Evolutionary conservation across 2,113 vertebrate genomes (phyloP).

Genomic region (Bufo bufo): DNA sequence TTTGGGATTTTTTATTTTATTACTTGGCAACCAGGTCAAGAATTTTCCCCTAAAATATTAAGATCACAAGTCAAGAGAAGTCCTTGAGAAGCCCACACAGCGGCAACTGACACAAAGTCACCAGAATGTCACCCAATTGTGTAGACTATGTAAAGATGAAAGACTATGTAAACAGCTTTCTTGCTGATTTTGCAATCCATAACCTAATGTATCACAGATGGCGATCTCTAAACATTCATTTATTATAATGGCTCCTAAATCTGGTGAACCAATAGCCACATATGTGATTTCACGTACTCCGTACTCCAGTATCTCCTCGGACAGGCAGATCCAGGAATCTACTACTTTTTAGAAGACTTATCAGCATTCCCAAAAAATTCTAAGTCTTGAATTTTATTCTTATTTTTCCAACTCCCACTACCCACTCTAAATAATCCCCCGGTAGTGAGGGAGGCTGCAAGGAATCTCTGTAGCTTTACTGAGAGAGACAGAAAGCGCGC

Average conservation of each 20-base stretch:
- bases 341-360: background rate
- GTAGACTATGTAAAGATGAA: too few relatives aligned
- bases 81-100: too few relatives aligned
- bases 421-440: background rate
- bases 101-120: too few relatives aligned
- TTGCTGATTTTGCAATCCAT: too few relatives aligned
- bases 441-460: slow-evolving; percentile 19
- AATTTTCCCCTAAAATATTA: too few relatives aligned
- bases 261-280: background rate
- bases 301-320: background rate
- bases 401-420: background rate
- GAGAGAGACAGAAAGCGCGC: slow-evolving; percentile 70
- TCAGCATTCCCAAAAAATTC: background rate
- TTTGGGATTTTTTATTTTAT: too few relatives aligned
- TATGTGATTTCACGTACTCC: background rate
- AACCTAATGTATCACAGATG: too few relatives aligned
- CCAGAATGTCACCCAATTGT: too few relatives aligned
- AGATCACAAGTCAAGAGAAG: too few relatives aligned
- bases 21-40: too few relatives aligned
- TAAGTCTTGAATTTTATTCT: background rate
- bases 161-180: too few relatives aligned
- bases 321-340: background rate
- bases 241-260: background rate
- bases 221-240: background rate
- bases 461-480: slow-evolving; percentile 76